Evolutionary conservation across 1,140 invertebrate species (phyloP), one percentile per base, ranked within the genome.

Genomic region (Drosophila nasuta): DNA sequence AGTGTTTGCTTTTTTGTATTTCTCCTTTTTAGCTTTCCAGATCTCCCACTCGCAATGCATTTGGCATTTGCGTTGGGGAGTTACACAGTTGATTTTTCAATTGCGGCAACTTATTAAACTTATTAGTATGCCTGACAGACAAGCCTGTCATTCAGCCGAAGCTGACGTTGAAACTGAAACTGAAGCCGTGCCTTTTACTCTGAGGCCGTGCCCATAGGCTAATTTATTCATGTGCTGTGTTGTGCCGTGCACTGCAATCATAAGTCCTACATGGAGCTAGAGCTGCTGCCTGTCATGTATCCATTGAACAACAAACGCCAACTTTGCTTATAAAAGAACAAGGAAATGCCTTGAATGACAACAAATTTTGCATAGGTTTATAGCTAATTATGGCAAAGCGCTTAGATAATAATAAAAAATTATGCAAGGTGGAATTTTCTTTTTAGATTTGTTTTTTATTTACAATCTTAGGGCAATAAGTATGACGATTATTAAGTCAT

Each of bases 41-140:
- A 30, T 25, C 80, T 58, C 72, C 70, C 66, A 75, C 63, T 73
- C 69, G n/a, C 51, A 38, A 35, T 20, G 54, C 38, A 75, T 70
- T 69, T 69, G 15, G 62, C 74, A 86, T 78, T 64, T 49, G 43
- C 64, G 13, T 45, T 43, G 28, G 54, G 72, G 63, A 48, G 49
- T 58, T 60, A 43, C 25, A 10, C 48, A 49, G 20, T 49, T 54
- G 51, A 48, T 62, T 49, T 60, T 69, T 58, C 52, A 35, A 49
- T 35, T 56, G 65, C 46, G 33, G 51, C 41, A 17, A 54, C 59
- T 49, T 72, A 65, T 52, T 73, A 49, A 49, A 80, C 76, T 88
- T 68, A 88, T 87, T 87, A 80, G 80, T 87, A 87, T 88, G 82
- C 82, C 69, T 25, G 68, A 49, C 52, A 54, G 20, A 51, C 79